Evolutionary conservation across 2,888 invertebrate species (phyloP), one percentile per base, ranked within the genome.

Genomic region (Baccha elongata): DNA sequence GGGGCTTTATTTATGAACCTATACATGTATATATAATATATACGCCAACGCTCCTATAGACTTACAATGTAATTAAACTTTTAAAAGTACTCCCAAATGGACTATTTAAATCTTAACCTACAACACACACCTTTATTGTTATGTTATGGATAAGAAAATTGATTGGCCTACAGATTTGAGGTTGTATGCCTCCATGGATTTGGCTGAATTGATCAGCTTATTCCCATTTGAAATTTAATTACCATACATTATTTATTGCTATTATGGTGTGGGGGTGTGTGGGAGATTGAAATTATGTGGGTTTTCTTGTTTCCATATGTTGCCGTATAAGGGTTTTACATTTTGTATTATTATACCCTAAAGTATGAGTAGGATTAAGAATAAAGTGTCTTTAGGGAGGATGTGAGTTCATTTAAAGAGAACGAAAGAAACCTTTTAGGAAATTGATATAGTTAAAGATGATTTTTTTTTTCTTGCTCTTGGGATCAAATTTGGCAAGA

Each of bases 181-280:
- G 42, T 60, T 52, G 58, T 29, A 46, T 15, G 60, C 58, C 48
- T 58, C 37, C 23, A 60, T 55, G 80, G 80, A 42, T 50, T 32
- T 42, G 42, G 58, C 46, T 69, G 64, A 64, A 81, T 74, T 81
- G 69, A 81, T 81, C 65, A 50, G 65, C 58, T 65, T 71, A 71
- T 60, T 69, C 75, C 69, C 64, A 52, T 71, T 58, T 65, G 75
- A 71, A 81, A 81, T 75, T 81, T 75, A 75, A 81, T 75, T 69
- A 80, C 74, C 58, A 52, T 69, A 58, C 52, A 58, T 81, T 71
- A 81, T 81, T 65, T 75, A 75, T 75, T 32, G 50, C 69, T 23
- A 10, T 13, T 58, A 37, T 64, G 32, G 37, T 17, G 2, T 3
- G 7, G 4, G 10, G 23, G 23, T 8, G 8, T 40, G 37, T 2